A percentile compares a stretch with the other conserved stretches of the same genome.
Conservation (phyloP, 2,888 invertebrate species). For the Prenolepis imparis region DNA sequence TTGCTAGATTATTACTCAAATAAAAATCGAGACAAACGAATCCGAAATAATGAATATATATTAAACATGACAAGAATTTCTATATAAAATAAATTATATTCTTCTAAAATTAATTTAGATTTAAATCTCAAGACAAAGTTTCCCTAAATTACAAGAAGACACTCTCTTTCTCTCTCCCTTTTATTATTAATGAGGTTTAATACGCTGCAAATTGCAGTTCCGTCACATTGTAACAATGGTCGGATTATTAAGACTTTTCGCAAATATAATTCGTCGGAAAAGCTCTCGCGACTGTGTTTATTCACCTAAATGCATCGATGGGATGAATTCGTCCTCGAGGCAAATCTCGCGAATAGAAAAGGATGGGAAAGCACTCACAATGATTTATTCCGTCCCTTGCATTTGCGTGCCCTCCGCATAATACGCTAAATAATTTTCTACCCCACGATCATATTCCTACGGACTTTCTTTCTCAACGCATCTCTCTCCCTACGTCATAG, state of each 20-base stretch:
- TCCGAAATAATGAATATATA: background rate
- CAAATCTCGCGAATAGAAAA: constrained; percentile 4
- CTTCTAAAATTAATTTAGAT: background rate
- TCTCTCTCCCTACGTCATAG: background rate
- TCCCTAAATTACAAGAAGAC: constrained; percentile 6
- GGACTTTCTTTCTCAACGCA: background rate
- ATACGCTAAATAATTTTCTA: constrained; percentile 40
- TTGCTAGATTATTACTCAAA: background rate
- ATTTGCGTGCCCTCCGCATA: constrained; percentile 45
- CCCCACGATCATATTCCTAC: background rate
- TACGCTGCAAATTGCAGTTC: background rate
- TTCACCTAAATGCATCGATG: constrained; percentile 46
- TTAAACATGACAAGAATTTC: background rate
- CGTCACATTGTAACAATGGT: background rate
- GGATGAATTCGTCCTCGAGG: constrained; percentile 40
- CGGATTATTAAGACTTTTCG: background rate
- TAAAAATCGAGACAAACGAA: background rate
- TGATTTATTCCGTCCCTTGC: constrained; percentile 57
- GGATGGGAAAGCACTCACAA: constrained; percentile 32
- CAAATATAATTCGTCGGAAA: constrained; percentile 8
- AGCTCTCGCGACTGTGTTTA: constrained; percentile 8
- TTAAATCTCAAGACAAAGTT: no score
- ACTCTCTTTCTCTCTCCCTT: background rate
- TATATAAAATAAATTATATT: background rate
- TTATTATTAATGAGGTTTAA: background rate